Evolutionary conservation across 2,888 invertebrate genomes (phyloP).

Genomic region (Amphiduros pacificus): DNA sequence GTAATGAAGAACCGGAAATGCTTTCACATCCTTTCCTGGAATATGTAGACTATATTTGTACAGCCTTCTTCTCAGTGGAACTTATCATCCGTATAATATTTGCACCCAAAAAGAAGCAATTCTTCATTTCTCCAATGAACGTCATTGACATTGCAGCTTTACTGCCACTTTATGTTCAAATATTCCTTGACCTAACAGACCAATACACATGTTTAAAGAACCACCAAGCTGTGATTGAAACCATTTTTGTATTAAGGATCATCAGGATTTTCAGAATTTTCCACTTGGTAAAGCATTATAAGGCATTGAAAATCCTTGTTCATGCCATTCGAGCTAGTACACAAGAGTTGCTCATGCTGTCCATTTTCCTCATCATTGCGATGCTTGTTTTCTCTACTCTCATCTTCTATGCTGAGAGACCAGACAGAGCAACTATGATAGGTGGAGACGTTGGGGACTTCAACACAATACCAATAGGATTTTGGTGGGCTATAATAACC

Average conservation of each 20-base stretch:
- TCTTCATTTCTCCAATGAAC: slow-evolving; percentile 52
- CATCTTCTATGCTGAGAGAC: slow-evolving; percentile 57
- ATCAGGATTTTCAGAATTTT: slow-evolving; percentile 62
- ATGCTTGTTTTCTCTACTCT: slow-evolving; percentile 58
- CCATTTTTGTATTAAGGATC: slow-evolving; percentile 61
- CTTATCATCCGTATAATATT: slow-evolving; percentile 49
- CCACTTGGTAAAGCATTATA: slow-evolving; percentile 60
- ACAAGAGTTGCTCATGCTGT: slow-evolving; percentile 56
- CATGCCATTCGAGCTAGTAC: slow-evolving; percentile 61
- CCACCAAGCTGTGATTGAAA: slow-evolving; percentile 51
- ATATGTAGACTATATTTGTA: slow-evolving; percentile 52
- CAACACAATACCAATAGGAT: slow-evolving; percentile 40
- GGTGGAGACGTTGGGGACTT: slow-evolving; percentile 24
- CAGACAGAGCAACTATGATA: slow-evolving; percentile 9
- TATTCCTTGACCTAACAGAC: slow-evolving; percentile 46
- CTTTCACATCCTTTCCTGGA: slow-evolving; percentile 34
- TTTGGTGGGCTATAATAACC: slow-evolving; percentile 61
- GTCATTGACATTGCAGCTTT: slow-evolving; percentile 55
- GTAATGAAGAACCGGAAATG: slow-evolving; percentile 2
- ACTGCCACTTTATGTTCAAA: slow-evolving; percentile 55
- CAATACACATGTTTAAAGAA: slow-evolving; percentile 48
- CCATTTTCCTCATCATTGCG: slow-evolving; percentile 57
- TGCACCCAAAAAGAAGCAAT: slow-evolving; percentile 46
- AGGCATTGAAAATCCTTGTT: slow-evolving; percentile 60
- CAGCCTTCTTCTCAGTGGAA: slow-evolving; percentile 55